Evolutionary conservation across 2,113 vertebrate genomes (phyloP), one percentile per base, ranked within the genome.

Genomic region (Cheilinus undulatus): DNA sequence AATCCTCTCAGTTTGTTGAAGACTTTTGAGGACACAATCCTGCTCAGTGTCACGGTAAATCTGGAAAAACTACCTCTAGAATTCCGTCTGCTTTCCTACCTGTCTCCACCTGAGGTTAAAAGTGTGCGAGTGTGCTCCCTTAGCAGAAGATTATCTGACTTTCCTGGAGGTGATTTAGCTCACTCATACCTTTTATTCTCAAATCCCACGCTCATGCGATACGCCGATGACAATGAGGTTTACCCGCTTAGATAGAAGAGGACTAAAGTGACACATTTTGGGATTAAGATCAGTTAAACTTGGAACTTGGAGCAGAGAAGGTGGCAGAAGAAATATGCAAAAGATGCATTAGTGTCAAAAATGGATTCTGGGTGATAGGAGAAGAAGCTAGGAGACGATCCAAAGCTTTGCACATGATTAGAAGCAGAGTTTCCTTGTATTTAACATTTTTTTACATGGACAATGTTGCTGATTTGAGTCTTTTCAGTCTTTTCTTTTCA

Each of bases 11-110:
- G 57, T 14, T 38, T 0, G 4, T 24, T 4, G 12, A 58, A 43
- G 28, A 59, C 54, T 60, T 46, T 36, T 24, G 19, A 24, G 10
- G 50, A 46, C 26, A 62, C 64, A 80, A 79, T 73, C 60, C 61
- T 54, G 69, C 65, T 77, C 46, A 67, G 66, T 80, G 76, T 78
- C 73, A 68, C 38, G 13, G 27, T 19, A 60, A 65, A 70, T 70
- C 80, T 76, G 3, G 8, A 54, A 64, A 76, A 40, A 78, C 3
- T 53, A 46, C 22, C 43, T 45, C 12, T 58, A 50, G 59, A 42
- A 17, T 50, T 34, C 32, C 23, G 17, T 19, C 52, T 32, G 20
- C 9, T 53, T 49, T 45, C 50, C 52, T 73, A 74, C 60, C 73
- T 70, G 57, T 63, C 42, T 45, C 46, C 15, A 58, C 52, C 48